phyloP scores from a whole-genome alignment of 1,140 invertebrate species.

The Cydia pomonella region DNA sequence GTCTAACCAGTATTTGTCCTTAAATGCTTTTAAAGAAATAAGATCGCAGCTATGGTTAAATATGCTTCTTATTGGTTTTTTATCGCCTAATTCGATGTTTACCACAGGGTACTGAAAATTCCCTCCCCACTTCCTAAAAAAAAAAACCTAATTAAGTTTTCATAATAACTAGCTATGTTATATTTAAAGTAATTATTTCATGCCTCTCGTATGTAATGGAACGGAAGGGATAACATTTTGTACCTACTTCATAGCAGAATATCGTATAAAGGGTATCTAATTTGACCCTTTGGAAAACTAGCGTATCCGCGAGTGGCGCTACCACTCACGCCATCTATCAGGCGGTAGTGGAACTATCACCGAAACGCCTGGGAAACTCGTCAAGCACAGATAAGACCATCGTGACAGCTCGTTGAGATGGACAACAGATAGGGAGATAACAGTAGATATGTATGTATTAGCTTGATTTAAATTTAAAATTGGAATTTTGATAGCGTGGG shows the following conservation, averaged over 20 bases:
- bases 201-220: too few relatives aligned
- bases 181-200: too few relatives aligned
- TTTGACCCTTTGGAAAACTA: neutral
- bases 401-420: conserved; percentile 66
- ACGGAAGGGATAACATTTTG: too few relatives aligned
- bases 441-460: conserved; percentile 43
- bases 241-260: too few relatives aligned
- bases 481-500: conserved; percentile 21
- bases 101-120: too few relatives aligned
- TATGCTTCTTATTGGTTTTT: conserved; percentile 9
- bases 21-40: too few relatives aligned
- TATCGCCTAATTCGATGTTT: neutral
- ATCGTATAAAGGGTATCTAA: neutral
- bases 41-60: neutral
- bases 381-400: conserved; percentile 61
- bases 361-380: conserved; percentile 51
- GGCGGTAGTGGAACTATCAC: conserved; percentile 57
- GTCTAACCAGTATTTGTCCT: too few relatives aligned
- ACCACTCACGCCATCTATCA: conserved; percentile 63
- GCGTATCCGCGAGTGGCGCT: neutral
- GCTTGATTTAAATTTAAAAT: conserved; percentile 41
- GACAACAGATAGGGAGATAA: conserved; percentile 57
- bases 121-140: too few relatives aligned
- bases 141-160: neutral
- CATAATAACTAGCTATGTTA: neutral